phyloP scores from a whole-genome alignment of 2,888 invertebrate species.

The Emmelina monodactyla region DNA sequence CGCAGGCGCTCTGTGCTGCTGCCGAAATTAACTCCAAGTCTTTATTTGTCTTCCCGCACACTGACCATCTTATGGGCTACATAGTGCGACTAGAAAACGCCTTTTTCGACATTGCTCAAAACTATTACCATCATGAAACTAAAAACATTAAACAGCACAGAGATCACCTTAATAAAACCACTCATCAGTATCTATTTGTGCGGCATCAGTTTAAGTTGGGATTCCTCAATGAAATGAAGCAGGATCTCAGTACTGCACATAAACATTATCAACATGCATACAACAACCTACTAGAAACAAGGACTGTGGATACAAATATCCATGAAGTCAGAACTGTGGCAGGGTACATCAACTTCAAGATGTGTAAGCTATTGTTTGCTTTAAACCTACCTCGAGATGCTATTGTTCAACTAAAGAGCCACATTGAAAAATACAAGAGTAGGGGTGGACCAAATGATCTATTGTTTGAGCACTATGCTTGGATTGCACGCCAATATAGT shows the following conservation, averaged over 20 bases:
- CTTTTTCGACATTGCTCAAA: constrained; percentile 91
- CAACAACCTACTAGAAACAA: constrained; percentile 85
- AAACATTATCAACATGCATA: constrained; percentile 92
- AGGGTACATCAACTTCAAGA: constrained; percentile 94
- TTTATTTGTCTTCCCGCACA: constrained; percentile 90
- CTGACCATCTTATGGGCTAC: constrained; percentile 84
- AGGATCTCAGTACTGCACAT: constrained; percentile 85
- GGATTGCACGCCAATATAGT: constrained; percentile 92
- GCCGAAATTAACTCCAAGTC: constrained; percentile 93
- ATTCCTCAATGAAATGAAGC: constrained; percentile 92
- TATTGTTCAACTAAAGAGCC: constrained; percentile 91
- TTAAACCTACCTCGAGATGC: constrained; percentile 92
- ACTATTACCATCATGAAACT: constrained; percentile 90
- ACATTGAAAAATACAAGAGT: constrained; percentile 87
- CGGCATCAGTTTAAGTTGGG: constrained; percentile 97
- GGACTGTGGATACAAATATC: constrained; percentile 88
- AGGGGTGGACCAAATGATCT: constrained; percentile 84
- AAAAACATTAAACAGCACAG: constrained; percentile 87
- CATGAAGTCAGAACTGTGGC: constrained; percentile 95
- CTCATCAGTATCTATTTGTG: constrained; percentile 91
- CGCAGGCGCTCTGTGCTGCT: constrained; percentile 86
- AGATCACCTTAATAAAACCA: constrained; percentile 89
- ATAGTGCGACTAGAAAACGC: constrained; percentile 87
- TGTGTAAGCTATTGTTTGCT: constrained; percentile 89
- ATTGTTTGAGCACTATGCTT: constrained; percentile 93